A percentile compares a stretch with the other conserved stretches of the same genome.
These are phyloP conservation scores for Drosophila tsacasi DNA, from an alignment of 1,140 invertebrate species.

Conservation along the genomic window DNA sequence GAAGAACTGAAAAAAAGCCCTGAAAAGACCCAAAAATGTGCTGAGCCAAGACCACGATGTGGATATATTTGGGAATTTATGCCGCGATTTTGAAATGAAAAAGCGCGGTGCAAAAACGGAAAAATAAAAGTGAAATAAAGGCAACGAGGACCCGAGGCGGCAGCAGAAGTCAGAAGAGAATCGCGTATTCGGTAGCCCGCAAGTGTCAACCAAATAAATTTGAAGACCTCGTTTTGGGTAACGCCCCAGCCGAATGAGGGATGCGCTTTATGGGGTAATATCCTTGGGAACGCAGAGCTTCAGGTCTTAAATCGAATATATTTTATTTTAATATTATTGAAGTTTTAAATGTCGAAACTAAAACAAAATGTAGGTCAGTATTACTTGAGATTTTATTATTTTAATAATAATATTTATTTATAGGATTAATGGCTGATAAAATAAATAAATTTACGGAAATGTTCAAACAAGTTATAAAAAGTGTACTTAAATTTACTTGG, in stretches of 20 bases:
- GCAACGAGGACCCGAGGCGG: constrained; percentile 27
- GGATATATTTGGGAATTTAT: constrained; percentile 74
- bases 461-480: neutral
- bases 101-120: constrained; percentile 27
- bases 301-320: too few relatives aligned
- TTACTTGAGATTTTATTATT: neutral
- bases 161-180: constrained; percentile 46
- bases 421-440: too few relatives aligned
- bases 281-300: too few relatives aligned
- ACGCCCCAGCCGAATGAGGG: neutral
- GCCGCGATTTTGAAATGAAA: constrained; percentile 60
- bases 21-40: constrained; percentile 46
- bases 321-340: neutral
- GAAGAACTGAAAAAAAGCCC: constrained; percentile 2
- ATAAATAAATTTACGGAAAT: neutral
- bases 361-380: neutral
- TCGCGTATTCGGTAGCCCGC: constrained; percentile 50
- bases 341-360: neutral
- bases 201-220: constrained; percentile 51
- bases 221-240: constrained; percentile 13
- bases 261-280: neutral
- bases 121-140: constrained; percentile 64
- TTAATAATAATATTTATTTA: neutral
- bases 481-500: neutral
- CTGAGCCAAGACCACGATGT: constrained; percentile 31